Evolutionary conservation across 1,140 invertebrate genomes (phyloP), one percentile per base, ranked within the genome.

Genomic region (Physella acuta): DNA sequence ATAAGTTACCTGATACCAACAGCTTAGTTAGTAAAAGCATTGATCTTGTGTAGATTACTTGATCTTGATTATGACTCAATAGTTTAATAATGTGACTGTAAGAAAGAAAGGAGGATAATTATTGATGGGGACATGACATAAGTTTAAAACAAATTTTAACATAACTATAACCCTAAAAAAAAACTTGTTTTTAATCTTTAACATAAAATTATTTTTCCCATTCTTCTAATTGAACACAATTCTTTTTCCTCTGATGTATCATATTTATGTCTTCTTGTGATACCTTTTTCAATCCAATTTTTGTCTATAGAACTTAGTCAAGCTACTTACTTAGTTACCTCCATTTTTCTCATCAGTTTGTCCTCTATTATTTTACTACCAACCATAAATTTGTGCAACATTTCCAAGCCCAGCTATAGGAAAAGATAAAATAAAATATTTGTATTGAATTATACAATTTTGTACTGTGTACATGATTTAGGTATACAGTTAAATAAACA

Each of bases 331-430:
- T 37, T 56, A 51, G 61, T 53, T 30, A 60, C 49, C 55, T 68
- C 37, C 2, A 17, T 55, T 37, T 36, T 39, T 26, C 65, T 55
- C 24, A 36, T 56, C n/a, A 72, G 39, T 24, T 64, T 72, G 3
- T 64, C 60, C 24, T 69, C 37, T 14, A 72, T 30, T 8, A 55
- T 26, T 20, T 20, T 24, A 59, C 71, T 72, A 11, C 64, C 37
- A 31, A 24, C 39, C 61, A 72, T 69, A 51, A 72, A 72, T 16
- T 53, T 58, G 37, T 64, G 37, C 37, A 72, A 26, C 14, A 72
- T 17, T 30, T 72, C 66, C 20, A 72, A 34, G n/a, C 71, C 66
- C 24, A 72, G 31, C 71, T 72, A n/a, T n/a, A n/a, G n/a, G 52
- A 8, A 56, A 68, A 52, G 14, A 37, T 0, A 69, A 36, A 61